These are phyloP conservation scores for Lepidothrix coronata DNA, from an alignment of 2,113 vertebrate genomes.

Conservation along the genomic window DNA sequence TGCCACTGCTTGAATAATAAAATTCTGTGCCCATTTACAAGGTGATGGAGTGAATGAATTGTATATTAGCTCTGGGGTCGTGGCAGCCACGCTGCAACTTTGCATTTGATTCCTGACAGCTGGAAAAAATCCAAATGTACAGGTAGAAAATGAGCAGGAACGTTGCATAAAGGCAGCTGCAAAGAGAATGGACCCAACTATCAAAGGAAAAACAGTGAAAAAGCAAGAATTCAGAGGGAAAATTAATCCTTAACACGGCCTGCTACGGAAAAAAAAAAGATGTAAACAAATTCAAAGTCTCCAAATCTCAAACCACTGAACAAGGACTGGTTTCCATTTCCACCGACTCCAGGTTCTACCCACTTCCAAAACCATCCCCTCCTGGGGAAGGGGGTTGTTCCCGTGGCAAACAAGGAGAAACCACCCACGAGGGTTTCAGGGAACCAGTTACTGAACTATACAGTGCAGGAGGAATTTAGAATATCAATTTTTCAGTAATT, in stretches of 20 bases:
- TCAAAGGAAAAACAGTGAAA: background rate
- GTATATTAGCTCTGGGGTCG: rapidly evolving
- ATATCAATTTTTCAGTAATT: background rate
- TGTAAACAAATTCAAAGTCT: background rate
- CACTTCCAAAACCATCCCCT: background rate
- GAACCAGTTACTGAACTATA: rapidly evolving
- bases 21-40: background rate
- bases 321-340: background rate
- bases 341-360: background rate
- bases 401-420: background rate
- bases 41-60: background rate
- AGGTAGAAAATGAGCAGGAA: background rate
- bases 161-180: rapidly evolving
- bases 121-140: background rate
- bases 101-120: background rate
- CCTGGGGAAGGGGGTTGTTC: background rate
- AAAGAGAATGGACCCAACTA: background rate
- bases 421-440: rapidly evolving
- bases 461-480: rapidly evolving
- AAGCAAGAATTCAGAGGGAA: background rate
- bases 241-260: background rate
- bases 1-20: background rate
- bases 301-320: background rate
- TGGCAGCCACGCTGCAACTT: background rate
- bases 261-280: background rate